Conservation (phyloP, 2,797 vertebrate genomes). For the Mareca penelope region DNA sequence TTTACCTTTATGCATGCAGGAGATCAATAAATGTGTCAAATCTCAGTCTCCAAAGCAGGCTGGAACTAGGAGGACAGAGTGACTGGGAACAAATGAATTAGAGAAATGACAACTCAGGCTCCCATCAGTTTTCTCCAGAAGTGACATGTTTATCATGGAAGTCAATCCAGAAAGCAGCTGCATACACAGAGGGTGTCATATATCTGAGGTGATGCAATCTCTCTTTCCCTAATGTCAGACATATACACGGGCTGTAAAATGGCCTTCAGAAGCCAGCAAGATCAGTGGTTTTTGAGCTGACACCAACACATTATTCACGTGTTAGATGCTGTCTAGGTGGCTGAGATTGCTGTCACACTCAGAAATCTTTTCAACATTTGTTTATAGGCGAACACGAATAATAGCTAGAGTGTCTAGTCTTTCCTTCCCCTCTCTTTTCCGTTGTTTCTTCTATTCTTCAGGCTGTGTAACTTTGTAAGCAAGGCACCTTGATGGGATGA, state of each 20-base stretch:
- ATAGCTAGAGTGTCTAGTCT: neutral
- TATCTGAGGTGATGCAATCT: slow-evolving; percentile 12
- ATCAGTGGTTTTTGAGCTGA: neutral
- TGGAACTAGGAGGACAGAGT: neutral
- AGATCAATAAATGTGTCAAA: neutral
- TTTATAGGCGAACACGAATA: neutral
- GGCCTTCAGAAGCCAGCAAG: neutral
- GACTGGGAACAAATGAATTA: neutral
- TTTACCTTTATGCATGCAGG: neutral
- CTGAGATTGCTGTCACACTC: neutral
- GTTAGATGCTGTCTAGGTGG: neutral
- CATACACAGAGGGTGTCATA: neutral
- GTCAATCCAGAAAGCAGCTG: slow-evolving; percentile 7
- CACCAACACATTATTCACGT: neutral
- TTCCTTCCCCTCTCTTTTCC: neutral
- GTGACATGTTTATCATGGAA: slow-evolving; percentile 8
- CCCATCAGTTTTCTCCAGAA: slow-evolving; percentile 7
- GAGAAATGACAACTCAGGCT: neutral
- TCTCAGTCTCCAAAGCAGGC: neutral
- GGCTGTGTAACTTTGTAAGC: neutral
- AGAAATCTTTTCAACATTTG: neutral
- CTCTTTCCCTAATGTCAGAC: neutral
- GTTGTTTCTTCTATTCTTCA: neutral
- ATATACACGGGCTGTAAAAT: neutral
- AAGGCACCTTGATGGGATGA: neutral